Evolutionary conservation across 2,888 invertebrate genomes (phyloP), one percentile per base, ranked within the genome.

Genomic region (Lypha dubia): DNA sequence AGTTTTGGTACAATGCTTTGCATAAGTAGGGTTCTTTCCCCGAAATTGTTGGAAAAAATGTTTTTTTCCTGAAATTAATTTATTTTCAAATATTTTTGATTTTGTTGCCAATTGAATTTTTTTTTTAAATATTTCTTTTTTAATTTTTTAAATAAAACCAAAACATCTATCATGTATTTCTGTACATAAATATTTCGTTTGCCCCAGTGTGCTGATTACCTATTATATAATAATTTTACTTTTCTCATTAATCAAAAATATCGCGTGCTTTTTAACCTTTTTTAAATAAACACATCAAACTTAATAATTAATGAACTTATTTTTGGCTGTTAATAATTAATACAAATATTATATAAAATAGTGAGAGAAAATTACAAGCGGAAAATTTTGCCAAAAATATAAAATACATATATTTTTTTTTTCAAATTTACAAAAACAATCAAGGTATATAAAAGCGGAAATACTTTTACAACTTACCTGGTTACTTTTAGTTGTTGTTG

Each of bases 221-320:
- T 65, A 22, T 79, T 79, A 79, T 73, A 73, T 65, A 73, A 79
- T 73, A 79, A 53, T 22, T 46, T 51, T 51, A 63, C 32, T 24
- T 56, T 41, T 62, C 56, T 24, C 24, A 65, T 35, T 74, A 67
- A 74, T 60, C 38, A 51, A 56, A 76, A 58, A 46, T n/a, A 76
- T 82, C 70, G 81, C 81, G 81, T 82, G 81, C 70, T 75, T 71
- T 75, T 81, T 65, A 76, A 56, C 70, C 63, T 76, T 76, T 71
- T 73, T 67, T 15, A 46, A 71, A 56, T 20, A 70, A 63, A 56
- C 35, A 56, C 35, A n/a, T n/a, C 28, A 46, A 62, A 70, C 35
- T 46, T 63, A 53, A 75, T 75, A 63, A 49, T 46, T 63, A 53
- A 75, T 75, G 63, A 49, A n/a, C 22, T 35, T 56, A 56, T 49